A percentile compares a stretch with the other conserved stretches of the same genome.
These are phyloP conservation scores for Ephialtes manifestator DNA, from an alignment of 2,888 invertebrate species.

Conservation along the genomic window DNA sequence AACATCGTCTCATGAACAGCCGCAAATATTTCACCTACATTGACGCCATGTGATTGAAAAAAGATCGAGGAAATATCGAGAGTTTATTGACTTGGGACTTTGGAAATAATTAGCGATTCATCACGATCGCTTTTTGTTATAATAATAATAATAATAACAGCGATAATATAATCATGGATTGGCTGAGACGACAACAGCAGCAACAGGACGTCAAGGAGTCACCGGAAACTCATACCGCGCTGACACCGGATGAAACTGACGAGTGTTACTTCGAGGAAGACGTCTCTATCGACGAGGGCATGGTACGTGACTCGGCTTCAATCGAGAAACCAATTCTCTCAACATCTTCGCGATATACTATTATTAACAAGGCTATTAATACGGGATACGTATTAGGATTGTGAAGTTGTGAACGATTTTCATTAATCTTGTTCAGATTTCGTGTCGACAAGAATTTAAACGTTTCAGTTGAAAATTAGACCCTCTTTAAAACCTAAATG, in stretches of 20 bases:
- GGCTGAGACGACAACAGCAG: constrained; percentile 80
- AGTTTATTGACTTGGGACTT: not conserved
- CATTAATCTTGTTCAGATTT: no score
- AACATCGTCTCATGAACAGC: constrained; percentile 19
- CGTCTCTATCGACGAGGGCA: constrained; percentile 83
- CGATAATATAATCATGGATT: constrained; percentile 78
- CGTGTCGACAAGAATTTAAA: no score
- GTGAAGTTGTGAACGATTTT: no score
- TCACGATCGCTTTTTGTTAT: not conserved
- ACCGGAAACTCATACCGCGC: constrained; percentile 76
- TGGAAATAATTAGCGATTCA: not conserved
- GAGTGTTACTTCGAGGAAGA: constrained; percentile 84
- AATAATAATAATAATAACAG: not conserved
- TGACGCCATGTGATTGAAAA: constrained; percentile 21
- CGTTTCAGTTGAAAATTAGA: no score
- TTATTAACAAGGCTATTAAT: constrained; percentile 8
- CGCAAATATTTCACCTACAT: not conserved
- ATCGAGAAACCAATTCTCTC: constrained; percentile 49
- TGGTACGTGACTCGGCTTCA: constrained; percentile 81
- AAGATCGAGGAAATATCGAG: not conserved
- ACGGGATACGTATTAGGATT: not conserved
- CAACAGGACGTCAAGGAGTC: constrained; percentile 79
- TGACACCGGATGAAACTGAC: constrained; percentile 81
- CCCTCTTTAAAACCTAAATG: no score
- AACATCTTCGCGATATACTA: not conserved